phyloP scores from a whole-genome alignment of 2,888 invertebrate species.

The Temnothorax rugatulus region DNA sequence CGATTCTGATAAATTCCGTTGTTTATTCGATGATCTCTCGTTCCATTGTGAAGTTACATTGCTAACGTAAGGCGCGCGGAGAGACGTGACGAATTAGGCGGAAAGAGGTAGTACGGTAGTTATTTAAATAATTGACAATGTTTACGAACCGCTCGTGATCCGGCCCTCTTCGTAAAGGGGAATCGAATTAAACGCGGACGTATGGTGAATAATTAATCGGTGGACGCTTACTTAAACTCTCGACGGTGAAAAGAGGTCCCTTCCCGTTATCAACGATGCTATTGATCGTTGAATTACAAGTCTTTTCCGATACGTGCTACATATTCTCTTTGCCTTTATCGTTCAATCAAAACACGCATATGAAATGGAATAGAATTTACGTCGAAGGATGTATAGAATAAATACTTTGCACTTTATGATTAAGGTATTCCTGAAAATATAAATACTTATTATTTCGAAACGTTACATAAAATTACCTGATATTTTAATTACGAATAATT shows the following conservation, averaged over 20 bases:
- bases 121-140: conserved; percentile 86
- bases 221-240: conserved; percentile 78
- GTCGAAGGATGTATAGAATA: not conserved
- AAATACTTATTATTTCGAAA: not conserved
- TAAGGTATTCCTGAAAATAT: not conserved
- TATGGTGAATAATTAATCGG: conserved; percentile 85
- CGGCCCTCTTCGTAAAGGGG: conserved; percentile 58
- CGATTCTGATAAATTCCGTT: not conserved
- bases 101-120: conserved; percentile 67
- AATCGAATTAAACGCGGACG: conserved; percentile 84
- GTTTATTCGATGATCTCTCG: not conserved
- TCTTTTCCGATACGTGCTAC: not conserved
- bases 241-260: conserved; percentile 66
- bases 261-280: conserved; percentile 64
- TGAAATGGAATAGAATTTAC: not conserved
- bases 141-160: conserved; percentile 77
- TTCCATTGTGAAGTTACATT: conserved; percentile 2
- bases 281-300: conserved; percentile 58
- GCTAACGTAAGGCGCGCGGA: conserved; percentile 58
- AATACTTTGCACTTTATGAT: not conserved
- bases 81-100: conserved; percentile 66
- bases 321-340: not conserved
- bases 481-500: not conserved
- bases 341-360: conserved; percentile 1
- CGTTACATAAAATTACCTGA: not conserved